Percentiles rank a stretch among this genome's conserved stretches.
These are phyloP conservation scores for Anolis apletophallus DNA, from an alignment of 2,797 vertebrate species.

Conservation along the genomic window DNA sequence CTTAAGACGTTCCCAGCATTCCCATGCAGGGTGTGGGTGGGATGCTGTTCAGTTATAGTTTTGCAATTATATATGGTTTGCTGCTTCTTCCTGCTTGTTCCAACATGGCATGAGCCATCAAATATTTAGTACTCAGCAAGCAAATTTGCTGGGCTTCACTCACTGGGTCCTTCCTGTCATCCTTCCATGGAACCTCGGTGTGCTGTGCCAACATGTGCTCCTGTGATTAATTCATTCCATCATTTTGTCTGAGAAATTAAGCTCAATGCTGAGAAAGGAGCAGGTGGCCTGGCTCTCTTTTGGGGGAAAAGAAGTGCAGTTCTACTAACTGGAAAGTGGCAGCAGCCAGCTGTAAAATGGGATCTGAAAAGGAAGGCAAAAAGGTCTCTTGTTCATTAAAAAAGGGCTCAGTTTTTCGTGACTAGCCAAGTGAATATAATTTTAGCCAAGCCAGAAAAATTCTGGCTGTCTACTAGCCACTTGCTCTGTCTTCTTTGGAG, in stretches of 20 bases:
- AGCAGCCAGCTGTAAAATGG: not conserved
- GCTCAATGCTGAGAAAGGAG: slow-evolving; percentile 36
- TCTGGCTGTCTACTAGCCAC: too few relatives aligned
- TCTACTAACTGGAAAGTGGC: not conserved
- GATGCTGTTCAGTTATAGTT: slow-evolving; percentile 33
- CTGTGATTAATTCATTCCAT: slow-evolving; percentile 64
- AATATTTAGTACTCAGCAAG: not conserved
- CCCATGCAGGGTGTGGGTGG: slow-evolving; percentile 25
- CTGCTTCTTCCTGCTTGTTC: slow-evolving; percentile 40
- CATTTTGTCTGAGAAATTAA: slow-evolving; percentile 50
- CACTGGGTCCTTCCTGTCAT: slow-evolving; percentile 39
- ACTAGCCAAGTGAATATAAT: not conserved
- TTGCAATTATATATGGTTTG: slow-evolving; percentile 58
- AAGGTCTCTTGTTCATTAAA: not conserved
- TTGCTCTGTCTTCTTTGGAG: not conserved
- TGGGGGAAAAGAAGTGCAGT: slow-evolving; percentile 35
- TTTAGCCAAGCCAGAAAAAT: not conserved
- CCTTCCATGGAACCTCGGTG: slow-evolving; percentile 55
- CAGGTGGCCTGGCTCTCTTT: slow-evolving; percentile 51
- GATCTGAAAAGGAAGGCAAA: not conserved
- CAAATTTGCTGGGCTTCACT: slow-evolving; percentile 15
- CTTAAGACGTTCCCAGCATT: slow-evolving; percentile 47
- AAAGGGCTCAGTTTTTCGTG: not conserved
- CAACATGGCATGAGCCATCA: slow-evolving; percentile 49
- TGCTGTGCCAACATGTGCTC: slow-evolving; percentile 53